Conservation (phyloP, 2,888 invertebrate species). For the Brachyptera putata region DNA sequence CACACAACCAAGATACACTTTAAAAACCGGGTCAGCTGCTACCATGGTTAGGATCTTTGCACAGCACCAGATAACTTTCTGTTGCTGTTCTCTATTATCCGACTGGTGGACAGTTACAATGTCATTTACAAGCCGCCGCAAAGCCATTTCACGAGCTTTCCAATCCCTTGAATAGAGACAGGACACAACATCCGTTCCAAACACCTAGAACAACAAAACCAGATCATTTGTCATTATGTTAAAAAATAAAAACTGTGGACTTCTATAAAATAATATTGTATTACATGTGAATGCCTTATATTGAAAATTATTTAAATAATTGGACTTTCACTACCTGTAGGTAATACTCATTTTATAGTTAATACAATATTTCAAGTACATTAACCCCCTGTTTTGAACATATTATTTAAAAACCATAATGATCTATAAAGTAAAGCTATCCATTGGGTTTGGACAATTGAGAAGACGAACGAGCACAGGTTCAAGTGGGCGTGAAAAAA, state of each 20-base stretch:
- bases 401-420: too few relatives aligned
- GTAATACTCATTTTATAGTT: too few relatives aligned
- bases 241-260: not conserved
- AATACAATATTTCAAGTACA: too few relatives aligned
- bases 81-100: conserved; percentile 32
- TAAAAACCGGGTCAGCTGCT: conserved; percentile 46
- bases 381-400: too few relatives aligned
- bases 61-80: conserved; percentile 41
- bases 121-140: conserved; percentile 41
- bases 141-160: conserved; percentile 40
- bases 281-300: too few relatives aligned
- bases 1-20: conserved; percentile 45
- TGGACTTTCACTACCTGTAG: too few relatives aligned
- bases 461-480: too few relatives aligned
- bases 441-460: too few relatives aligned
- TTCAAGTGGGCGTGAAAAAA: too few relatives aligned
- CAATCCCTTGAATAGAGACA: conserved; percentile 46
- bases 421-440: too few relatives aligned
- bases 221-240: not conserved
- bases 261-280: too few relatives aligned
- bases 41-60: conserved; percentile 43
- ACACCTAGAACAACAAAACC: conserved; percentile 33
- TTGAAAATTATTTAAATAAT: too few relatives aligned
- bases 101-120: conserved; percentile 30
- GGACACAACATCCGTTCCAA: conserved; percentile 44